A percentile compares a stretch with the other conserved stretches of the same genome.
phyloP scores from a whole-genome alignment of 2,888 invertebrate genomes.

The Ormyrus pomaceus region DNA sequence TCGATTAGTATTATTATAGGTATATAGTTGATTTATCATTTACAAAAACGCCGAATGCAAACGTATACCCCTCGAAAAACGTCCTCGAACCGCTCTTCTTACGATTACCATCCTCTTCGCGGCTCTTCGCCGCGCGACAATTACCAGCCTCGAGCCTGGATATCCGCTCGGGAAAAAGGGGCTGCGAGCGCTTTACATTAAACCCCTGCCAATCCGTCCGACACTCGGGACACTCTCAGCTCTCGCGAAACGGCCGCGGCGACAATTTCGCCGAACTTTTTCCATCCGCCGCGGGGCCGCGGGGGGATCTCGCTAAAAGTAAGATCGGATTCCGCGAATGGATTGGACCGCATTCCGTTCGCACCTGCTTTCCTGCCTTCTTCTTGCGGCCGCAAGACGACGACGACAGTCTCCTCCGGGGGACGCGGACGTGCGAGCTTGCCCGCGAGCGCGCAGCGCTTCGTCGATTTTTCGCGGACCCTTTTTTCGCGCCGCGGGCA shows the following conservation, averaged over 20 bases:
- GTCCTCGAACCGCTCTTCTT: too few species aligned
- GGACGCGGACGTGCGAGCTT: constrained; percentile 14
- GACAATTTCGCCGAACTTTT: constrained; percentile 34
- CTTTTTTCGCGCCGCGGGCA: neutral
- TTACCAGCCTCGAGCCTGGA: neutral
- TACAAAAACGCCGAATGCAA: too few species aligned
- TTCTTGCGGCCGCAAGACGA: constrained; percentile 37
- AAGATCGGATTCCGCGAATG: constrained; percentile 73
- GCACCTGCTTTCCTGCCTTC: constrained; percentile 69
- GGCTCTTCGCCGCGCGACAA: too few species aligned
- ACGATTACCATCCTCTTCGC: too few species aligned
- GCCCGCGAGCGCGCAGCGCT: neutral
- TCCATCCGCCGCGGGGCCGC: neutral
- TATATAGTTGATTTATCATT: too few species aligned
- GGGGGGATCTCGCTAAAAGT: constrained; percentile 15
- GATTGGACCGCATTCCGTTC: constrained; percentile 74
- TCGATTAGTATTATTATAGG: too few species aligned
- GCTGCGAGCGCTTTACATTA: too few species aligned
- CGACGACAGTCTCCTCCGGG: neutral
- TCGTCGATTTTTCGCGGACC: constrained; percentile 12
- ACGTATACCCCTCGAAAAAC: too few species aligned
- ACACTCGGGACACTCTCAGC: too few species aligned
- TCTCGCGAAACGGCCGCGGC: constrained; percentile 1
- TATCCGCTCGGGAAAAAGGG: neutral
- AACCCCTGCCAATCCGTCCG: neutral